Evolutionary conservation across 1,140 invertebrate species (phyloP).

Genomic region (Drosophila miranda): DNA sequence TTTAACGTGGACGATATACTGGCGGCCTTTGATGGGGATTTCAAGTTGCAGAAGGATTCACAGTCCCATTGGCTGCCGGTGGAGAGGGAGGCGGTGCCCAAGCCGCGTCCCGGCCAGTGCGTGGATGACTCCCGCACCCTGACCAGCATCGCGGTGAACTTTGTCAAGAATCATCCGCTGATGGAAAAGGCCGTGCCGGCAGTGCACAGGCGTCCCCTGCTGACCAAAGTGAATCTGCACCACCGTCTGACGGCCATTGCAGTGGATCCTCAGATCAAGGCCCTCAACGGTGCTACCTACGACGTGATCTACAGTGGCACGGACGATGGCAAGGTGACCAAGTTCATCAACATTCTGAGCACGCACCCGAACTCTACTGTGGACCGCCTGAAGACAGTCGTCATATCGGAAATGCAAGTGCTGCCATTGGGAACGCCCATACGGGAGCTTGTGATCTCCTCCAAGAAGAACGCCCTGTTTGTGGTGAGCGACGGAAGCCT

Average conservation of each 20-base stretch:
- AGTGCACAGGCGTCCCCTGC: conserved; percentile 87
- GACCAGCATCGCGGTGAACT: conserved; percentile 94
- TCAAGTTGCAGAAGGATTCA: conserved; percentile 95
- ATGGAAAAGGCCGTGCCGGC: conserved; percentile 96
- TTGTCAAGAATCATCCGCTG: conserved; percentile 97
- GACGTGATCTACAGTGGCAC: conserved; percentile 98
- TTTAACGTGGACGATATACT: conserved; percentile 95
- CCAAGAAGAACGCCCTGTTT: conserved; percentile 90
- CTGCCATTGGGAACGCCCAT: conserved; percentile 87
- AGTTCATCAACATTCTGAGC: conserved; percentile 91
- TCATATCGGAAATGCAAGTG: conserved; percentile 94
- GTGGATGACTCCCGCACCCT: conserved; percentile 94
- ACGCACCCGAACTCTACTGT: conserved; percentile 76
- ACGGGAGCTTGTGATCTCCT: conserved; percentile 88
- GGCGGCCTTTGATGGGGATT: conserved; percentile 93
- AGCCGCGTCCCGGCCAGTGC: conserved; percentile 93
- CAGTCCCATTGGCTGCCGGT: conserved; percentile 97
- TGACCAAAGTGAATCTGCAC: conserved; percentile 89
- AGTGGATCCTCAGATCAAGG: conserved; percentile 95
- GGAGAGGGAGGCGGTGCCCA: conserved; percentile 86
- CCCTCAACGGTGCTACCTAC: conserved; percentile 92
- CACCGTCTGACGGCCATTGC: conserved; percentile 95
- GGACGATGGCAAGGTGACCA: conserved; percentile 94
- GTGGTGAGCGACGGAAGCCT: conserved; percentile 95
- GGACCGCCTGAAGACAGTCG: conserved; percentile 85